Evolutionary conservation across 2,113 vertebrate species (phyloP).

Genomic region (Ornithorhynchus anatinus): DNA sequence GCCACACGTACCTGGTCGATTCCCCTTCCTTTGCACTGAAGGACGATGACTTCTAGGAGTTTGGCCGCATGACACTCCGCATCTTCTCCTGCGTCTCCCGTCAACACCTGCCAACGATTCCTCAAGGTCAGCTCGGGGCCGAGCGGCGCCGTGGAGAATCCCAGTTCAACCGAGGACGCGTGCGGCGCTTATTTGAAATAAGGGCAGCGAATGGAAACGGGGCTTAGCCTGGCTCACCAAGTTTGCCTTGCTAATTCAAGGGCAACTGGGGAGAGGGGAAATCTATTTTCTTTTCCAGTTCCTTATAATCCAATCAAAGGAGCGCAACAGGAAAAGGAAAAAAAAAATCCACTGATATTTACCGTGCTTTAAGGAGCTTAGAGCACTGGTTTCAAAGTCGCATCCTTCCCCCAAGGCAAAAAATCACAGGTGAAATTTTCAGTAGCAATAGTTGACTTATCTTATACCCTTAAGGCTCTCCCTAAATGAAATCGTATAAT

Average conservation of each 20-base stretch:
- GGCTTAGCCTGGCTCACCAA: not conserved
- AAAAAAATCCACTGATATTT: too few relatives aligned
- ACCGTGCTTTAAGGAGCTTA: too few relatives aligned
- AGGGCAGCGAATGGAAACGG: not conserved
- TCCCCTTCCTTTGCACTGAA: slow-evolving; percentile 91
- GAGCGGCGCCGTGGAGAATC: not conserved
- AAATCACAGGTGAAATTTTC: too few relatives aligned
- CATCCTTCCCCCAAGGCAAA: too few relatives aligned
- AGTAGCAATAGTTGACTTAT: too few relatives aligned
- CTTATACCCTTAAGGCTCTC: too few relatives aligned
- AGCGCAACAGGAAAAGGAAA: too few relatives aligned
- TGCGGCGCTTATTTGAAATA: not conserved
- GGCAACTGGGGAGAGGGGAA: not conserved
- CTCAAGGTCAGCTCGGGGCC: slow-evolving; percentile 1
- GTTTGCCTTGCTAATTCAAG: not conserved
- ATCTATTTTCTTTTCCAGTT: not conserved
- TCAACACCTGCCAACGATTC: slow-evolving; percentile 79
- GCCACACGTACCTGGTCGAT: slow-evolving; percentile 99
- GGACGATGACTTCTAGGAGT: slow-evolving; percentile 93
- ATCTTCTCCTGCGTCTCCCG: slow-evolving; percentile 90
- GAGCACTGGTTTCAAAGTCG: too few relatives aligned
- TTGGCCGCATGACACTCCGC: slow-evolving; percentile 96
- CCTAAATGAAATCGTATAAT: too few relatives aligned
- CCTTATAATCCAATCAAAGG: not conserved
- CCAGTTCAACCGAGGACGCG: not conserved